Percentiles rank a stretch among this genome's conserved stretches.
These are phyloP conservation scores for Drosophila auraria DNA, from an alignment of 1,140 invertebrate species.

Conservation along the genomic window DNA sequence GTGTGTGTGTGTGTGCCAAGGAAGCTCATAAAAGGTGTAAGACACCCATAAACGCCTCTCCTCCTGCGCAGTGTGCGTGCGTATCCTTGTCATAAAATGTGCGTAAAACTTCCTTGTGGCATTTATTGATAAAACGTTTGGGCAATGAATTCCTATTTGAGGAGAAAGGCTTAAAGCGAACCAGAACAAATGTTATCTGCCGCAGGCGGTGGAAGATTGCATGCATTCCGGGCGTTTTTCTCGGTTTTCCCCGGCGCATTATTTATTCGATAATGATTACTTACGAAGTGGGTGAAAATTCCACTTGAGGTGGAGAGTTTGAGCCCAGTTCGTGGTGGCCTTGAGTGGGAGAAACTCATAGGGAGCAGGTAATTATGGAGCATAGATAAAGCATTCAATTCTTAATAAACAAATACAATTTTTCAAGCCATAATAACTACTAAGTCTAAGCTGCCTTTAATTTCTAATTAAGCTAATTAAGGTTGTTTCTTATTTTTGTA, in stretches of 20 bases:
- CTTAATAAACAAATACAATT: neutral
- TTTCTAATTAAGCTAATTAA: neutral
- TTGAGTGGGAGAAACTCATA: neutral
- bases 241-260: conserved; percentile 9
- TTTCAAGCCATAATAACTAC: neutral
- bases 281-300: neutral
- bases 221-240: conserved; percentile 31
- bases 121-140: conserved; percentile 82
- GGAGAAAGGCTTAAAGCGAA: conserved; percentile 49
- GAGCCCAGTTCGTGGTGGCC: neutral
- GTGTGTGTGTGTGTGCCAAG: neutral
- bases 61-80: conserved; percentile 12
- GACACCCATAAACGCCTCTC: conserved; percentile 62
- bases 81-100: conserved; percentile 72
- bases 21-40: conserved; percentile 66
- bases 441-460: neutral
- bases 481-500: too few relatives aligned
- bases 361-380: neutral
- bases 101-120: conserved; percentile 79
- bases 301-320: neutral
- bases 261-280: conserved; percentile 50
- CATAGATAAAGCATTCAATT: neutral
- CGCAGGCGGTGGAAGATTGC: conserved; percentile 29
- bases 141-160: conserved; percentile 79
- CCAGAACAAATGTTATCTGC: conserved; percentile 40